Percentiles rank a stretch among this genome's conserved stretches.
phyloP scores from a whole-genome alignment of 2,113 vertebrate species.

The Platycercus adscitus region DNA sequence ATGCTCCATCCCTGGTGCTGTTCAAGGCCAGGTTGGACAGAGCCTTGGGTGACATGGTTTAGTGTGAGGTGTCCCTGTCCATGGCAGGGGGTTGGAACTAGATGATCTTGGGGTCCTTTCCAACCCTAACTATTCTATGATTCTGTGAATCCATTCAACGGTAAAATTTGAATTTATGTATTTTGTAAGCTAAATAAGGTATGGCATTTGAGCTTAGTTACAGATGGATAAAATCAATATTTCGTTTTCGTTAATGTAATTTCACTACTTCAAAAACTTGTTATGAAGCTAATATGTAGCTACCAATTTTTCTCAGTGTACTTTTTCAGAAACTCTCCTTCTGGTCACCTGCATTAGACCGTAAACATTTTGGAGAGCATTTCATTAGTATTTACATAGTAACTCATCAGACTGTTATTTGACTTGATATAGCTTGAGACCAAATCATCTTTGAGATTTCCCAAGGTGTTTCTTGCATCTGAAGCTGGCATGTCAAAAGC shows the following conservation, averaged over 20 bases:
- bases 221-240: background rate
- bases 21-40: background rate
- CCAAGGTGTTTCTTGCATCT: conserved; percentile 33
- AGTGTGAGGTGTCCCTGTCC: too few relatives aligned
- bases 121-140: too few relatives aligned
- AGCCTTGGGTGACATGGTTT: background rate
- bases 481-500: conserved; percentile 40
- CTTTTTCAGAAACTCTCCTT: background rate
- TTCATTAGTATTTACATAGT: conserved; percentile 58
- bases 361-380: conserved; percentile 55
- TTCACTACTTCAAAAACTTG: background rate
- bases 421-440: conserved; percentile 18
- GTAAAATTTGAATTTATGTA: background rate
- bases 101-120: too few relatives aligned
- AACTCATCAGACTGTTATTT: conserved; percentile 37
- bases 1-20: too few relatives aligned
- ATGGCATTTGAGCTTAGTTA: background rate
- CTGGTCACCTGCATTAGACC: conserved; percentile 35
- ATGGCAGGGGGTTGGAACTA: too few relatives aligned
- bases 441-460: conserved; percentile 40
- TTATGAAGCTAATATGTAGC: background rate
- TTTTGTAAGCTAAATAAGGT: background rate
- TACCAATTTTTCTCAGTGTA: background rate
- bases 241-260: background rate
- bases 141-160: background rate